Base-by-base conservation (phyloP, 1,140 invertebrate species). In the Zophobas morio region DNA sequence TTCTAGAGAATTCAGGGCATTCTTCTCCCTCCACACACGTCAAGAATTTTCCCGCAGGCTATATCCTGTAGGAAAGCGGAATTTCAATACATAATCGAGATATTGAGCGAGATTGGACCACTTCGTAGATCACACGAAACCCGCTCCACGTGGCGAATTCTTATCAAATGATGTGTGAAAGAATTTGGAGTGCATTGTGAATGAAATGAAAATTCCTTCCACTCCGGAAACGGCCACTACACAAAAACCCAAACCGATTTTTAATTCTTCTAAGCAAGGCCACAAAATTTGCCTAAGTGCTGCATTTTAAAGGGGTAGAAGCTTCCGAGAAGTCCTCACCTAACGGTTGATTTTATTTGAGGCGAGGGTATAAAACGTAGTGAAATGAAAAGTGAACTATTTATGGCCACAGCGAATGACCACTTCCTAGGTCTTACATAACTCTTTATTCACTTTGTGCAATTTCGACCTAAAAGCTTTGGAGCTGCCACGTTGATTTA, bases 301-400 rank as follows among this genome's bases (percentile, higher is more conserved):
- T 54, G 53, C 53, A 54, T 54, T 54, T 54, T 51, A 51, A 6
- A 51, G 32, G 49, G 49, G 49, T n/a, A 34, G 42, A 46, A 4
- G 53, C 36, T 51, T 72, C 47, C 8, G 6, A 51, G 70, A 51
- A 51, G 47, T 35, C 70, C 1, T 3, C 46, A 51, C 51, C 46
- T 54, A 51, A 54, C 51, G 46, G 70, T 36, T 51, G 46, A 72
- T 72, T 72, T 72, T 72, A 72, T 72, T 40, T 60, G 40, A 42
- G 51, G 35, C 54, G 34, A 35, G 36, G 47, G 63, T 70, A 70
- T 78, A 75, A 74, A 78, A 75, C 74, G 74, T 74, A 63, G 42
- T 54, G 70, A 76, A 80, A 79, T 53, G 76, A 79, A 82, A 79
- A 78, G 77, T 79, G 81, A 77, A 82, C 78, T 80, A 83, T 82